A percentile compares a stretch with the other conserved stretches of the same genome.
Evolutionary conservation across 2,888 invertebrate species (phyloP).

Genomic region (Zele albiditarsus): DNA sequence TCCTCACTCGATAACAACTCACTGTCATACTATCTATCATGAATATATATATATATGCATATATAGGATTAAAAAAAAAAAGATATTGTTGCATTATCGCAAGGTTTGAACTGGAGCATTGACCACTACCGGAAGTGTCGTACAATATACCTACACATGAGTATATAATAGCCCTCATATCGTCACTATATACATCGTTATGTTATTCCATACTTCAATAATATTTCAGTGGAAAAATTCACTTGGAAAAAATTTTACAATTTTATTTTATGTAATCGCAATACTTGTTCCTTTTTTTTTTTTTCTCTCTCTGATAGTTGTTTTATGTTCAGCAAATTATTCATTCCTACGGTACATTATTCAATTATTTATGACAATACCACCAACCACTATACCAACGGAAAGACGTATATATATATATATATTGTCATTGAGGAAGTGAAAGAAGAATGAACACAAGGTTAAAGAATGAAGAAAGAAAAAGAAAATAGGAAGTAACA

Average conservation of each 20-base stretch:
- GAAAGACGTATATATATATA: not conserved
- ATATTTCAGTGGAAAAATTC: too few species aligned
- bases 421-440: not conserved
- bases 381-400: too few species aligned
- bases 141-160: not conserved
- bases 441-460: not conserved
- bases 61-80: not conserved
- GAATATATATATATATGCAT: too few species aligned
- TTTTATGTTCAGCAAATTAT: not conserved
- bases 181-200: not conserved
- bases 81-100: not conserved
- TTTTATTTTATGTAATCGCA: not conserved
- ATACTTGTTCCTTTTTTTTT: not conserved
- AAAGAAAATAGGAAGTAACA: not conserved
- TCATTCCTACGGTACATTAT: not conserved
- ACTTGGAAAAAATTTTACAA: too few species aligned
- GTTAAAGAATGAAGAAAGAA: not conserved
- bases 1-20: not conserved
- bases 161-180: not conserved
- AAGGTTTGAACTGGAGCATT: not conserved
- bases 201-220: not conserved
- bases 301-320: not conserved
- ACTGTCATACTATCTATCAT: not conserved
- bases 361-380: not conserved
- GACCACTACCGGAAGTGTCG: conserved; percentile 2